phyloP scores from a whole-genome alignment of 2,888 invertebrate species.

The Leptura quadrifasciata region DNA sequence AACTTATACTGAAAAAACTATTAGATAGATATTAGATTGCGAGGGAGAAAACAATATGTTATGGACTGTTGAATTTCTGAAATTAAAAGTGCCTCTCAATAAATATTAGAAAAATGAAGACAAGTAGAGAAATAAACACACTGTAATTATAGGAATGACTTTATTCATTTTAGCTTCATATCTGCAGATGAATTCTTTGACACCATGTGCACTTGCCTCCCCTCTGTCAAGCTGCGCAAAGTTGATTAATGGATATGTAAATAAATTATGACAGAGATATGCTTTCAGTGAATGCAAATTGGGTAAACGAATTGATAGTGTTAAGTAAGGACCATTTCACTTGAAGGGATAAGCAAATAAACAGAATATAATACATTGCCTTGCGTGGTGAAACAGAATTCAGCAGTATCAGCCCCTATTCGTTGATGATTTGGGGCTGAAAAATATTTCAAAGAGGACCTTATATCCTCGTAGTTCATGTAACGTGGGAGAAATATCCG shows the following conservation, averaged over 20 bases:
- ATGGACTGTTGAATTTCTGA: too few species aligned
- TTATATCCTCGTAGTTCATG: too few species aligned
- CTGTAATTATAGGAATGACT: too few species aligned
- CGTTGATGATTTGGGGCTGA: background rate
- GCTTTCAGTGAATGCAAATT: background rate
- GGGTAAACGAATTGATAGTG: background rate
- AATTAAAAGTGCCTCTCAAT: too few species aligned
- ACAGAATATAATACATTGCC: background rate
- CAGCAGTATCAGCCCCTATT: background rate
- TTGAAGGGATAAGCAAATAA: background rate
- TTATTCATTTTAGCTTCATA: background rate
- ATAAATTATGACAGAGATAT: background rate
- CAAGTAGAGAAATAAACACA: too few species aligned
- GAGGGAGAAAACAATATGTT: too few species aligned
- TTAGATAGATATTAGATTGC: too few species aligned
- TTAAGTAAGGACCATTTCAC: background rate
- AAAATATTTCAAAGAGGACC: background rate
- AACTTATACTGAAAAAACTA: too few species aligned
- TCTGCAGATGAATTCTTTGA: background rate
- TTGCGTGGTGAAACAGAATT: background rate
- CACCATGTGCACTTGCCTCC: background rate
- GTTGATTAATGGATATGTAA: background rate
- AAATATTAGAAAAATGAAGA: too few species aligned
- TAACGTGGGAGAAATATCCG: too few species aligned
- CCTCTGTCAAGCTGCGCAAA: background rate